Evolutionary conservation across 2,888 invertebrate genomes (phyloP).

Genomic region (Megamerina dolium): DNA sequence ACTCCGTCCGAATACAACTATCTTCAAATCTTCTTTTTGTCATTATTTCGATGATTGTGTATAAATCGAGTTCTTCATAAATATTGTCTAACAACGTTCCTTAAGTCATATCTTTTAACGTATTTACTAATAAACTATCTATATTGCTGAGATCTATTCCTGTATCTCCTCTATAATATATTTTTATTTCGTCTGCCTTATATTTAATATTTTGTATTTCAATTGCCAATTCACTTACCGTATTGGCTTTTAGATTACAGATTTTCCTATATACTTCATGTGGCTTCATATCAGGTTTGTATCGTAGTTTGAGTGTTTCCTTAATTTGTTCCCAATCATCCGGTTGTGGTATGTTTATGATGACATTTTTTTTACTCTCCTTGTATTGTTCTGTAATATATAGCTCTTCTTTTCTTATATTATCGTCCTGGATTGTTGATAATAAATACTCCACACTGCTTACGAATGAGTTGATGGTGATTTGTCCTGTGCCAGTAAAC

Average conservation of each 20-base stretch:
- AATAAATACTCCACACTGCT: no score
- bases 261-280: no score
- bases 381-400: no score
- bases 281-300: no score
- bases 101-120: conserved; percentile 3
- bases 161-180: background rate
- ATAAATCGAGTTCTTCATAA: background rate
- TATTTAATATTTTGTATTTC: conserved; percentile 1
- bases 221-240: background rate
- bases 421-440: no score
- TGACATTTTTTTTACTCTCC: no score
- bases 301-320: no score
- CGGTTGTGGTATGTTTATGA: no score
- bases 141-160: background rate
- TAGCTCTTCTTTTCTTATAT: no score
- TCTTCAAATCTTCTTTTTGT: conserved; percentile 4
- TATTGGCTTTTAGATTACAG: background rate
- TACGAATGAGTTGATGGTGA: no score
- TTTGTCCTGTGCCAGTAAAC: no score
- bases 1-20: conserved; percentile 1
- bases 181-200: background rate
- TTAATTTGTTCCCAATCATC: no score
- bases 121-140: background rate
- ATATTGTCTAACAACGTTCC: conserved; percentile 2
- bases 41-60: conserved; percentile 1